These are phyloP conservation scores for Gymnothorax reevesii DNA, from an alignment of 2,797 vertebrate genomes.

Conservation along the genomic window DNA sequence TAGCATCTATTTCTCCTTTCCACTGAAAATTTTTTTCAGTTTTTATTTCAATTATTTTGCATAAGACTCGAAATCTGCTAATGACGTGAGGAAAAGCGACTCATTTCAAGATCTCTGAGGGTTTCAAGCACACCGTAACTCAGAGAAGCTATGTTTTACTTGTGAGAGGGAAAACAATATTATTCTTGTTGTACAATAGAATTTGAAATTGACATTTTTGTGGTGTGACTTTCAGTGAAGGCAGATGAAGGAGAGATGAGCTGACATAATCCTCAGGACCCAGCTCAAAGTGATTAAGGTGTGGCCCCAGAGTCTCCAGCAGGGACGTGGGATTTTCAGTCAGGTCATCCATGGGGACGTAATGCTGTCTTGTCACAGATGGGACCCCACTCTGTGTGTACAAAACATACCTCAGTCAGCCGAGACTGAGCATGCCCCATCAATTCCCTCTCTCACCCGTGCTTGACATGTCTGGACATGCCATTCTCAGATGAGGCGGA, in stretches of 20 bases:
- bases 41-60: no score
- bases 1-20: no score
- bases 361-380: neutral
- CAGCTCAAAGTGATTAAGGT: conserved; percentile 42
- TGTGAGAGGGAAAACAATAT: no score
- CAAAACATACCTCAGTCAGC: neutral
- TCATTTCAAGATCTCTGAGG: no score
- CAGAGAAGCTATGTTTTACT: no score
- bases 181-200: no score
- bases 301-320: conserved; percentile 17
- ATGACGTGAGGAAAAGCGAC: no score
- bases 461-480: neutral
- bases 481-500: neutral
- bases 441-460: neutral
- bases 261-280: conserved; percentile 44
- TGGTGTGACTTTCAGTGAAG: conserved; percentile 32
- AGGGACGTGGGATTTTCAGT: conserved; percentile 48
- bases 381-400: neutral
- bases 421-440: neutral
- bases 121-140: no score
- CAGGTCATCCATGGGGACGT: conserved; percentile 30
- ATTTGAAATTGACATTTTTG: no score
- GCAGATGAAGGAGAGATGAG: conserved; percentile 30
- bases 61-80: no score
- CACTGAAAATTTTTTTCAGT: no score